Base-by-base conservation (phyloP, 37 sponge, comb jelly and placozoan genomes). In the Aphrocallistes beatrix region DNA sequence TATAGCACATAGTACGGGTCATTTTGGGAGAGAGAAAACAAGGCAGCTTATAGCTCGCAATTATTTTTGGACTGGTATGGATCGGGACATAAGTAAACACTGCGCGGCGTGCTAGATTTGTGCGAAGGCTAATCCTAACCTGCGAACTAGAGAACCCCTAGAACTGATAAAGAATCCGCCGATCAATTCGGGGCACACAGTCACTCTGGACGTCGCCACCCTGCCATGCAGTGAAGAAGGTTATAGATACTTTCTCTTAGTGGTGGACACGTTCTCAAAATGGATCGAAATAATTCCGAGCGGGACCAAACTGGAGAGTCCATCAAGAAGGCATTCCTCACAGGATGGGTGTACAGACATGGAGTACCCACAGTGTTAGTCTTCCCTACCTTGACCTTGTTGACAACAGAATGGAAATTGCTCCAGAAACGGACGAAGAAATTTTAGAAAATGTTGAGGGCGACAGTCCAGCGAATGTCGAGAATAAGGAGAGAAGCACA, bases 311-410 rank as follows among this genome's bases (percentile, higher is more conserved):
- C 75, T 19, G 75, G 1, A 28, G 75, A 60, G 75, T 13, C 75
- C 75, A 60, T 60, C 32, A 60, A 60, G 75, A 60, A 60, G 75
- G 75, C 75, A 60, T 60, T 60, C 75, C 75, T 60, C 75, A 6
- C 75, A 28, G 34, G 34, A 60, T 3, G 34, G 75, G 75, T 60
- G 75, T 60, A 60, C 75, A 60, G 8, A 60, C 75, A 60, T 60
- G 75, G 75, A 60, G 75, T 60, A 28, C 75, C 75, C 34, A 60
- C 32, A 6, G 75, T 60, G 75, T 60, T 60, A n/a, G 49, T 47
- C 49, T 47, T 47, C 13, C 13, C 49, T 47, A 47, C 49, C 49
- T 47, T 47, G 49, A 47, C 13, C 49, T 17, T 47, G 17, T 17
- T 47, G 49, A 47, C 17, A 47, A 47, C 49, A 47, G 49, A 17